Evolutionary conservation across 2,888 invertebrate genomes (phyloP), one percentile per base, ranked within the genome.

Genomic region (Sarcophaga carnaria): DNA sequence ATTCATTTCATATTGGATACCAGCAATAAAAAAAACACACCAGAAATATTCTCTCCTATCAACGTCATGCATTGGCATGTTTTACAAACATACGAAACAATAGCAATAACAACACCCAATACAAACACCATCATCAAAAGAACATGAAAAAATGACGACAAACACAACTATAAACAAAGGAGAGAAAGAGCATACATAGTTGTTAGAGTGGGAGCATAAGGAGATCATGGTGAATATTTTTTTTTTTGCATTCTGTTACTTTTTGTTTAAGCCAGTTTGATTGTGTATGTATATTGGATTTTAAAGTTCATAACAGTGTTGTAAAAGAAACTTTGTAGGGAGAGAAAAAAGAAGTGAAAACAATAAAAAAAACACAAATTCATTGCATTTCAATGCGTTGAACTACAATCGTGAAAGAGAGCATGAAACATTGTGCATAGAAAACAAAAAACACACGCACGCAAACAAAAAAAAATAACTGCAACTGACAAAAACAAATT

Each of bases 341-440:
- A 45, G 12, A 66, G 47, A 54, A 72, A 59, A 72, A 69, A 20
- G 12, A 66, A 25, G 14, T 47, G 62, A 3, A 22, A 59, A 20
- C 12, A 62, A 14, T 64, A 22, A 22, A 27, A n/a, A 62, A 14
- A 70, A 83, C 47, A 69, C 27, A 81, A 82, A 59, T 80, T 59
- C 72, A 77, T 45, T 79, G 75, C 71, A 69, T 86, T 86, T 76
- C 66, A 81, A 76, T 83, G 80, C 76, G 69, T 83, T 72, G 71
- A 72, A 80, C 72, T 69, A 69, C 72, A 83, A 82, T 67, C 67
- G 49, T 62, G 54, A 80, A 82, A 82, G 82, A 67, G 75, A 83
- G 86, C 82, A 75, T 86, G 76, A 86, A 79, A 79, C 54, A 54
- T 54, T 54, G 54, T 72, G 74, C 45, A 80, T 72, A 86, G 12